Conservation (phyloP, 1,140 invertebrate genomes). For the Saccostrea cuccullata region DNA sequence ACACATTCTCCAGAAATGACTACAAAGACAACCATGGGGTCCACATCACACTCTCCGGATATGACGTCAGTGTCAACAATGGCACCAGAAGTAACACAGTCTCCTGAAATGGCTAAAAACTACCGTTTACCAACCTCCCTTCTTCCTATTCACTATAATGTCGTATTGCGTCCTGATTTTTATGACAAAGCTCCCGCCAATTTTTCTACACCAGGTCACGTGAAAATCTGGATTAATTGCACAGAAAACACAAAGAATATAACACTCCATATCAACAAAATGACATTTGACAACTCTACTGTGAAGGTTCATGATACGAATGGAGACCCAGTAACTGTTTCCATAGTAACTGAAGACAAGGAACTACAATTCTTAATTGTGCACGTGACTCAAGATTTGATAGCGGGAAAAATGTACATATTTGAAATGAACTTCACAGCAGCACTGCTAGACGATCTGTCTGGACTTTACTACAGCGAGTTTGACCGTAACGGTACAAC, state of each 20-base stretch:
- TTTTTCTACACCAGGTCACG: constrained; percentile 84
- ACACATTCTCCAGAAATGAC: background rate
- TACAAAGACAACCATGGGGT: background rate
- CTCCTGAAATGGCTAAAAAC: constrained; percentile 37
- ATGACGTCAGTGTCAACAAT: background rate
- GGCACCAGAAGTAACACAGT: background rate
- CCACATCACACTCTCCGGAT: background rate
- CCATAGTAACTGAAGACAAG: constrained; percentile 76
- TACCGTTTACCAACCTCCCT: constrained; percentile 71
- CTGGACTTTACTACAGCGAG: constrained; percentile 71
- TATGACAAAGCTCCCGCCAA: constrained; percentile 60
- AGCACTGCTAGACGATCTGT: constrained; percentile 85
- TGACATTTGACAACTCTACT: constrained; percentile 56
- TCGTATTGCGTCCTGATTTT: constrained; percentile 75
- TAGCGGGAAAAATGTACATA: constrained; percentile 81
- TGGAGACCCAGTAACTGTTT: constrained; percentile 17
- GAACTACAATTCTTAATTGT: constrained; percentile 85
- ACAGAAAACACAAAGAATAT: constrained; percentile 83
- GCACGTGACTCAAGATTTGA: constrained; percentile 79
- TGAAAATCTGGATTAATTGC: constrained; percentile 84
- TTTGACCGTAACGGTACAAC: constrained; percentile 61
- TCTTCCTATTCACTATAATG: constrained; percentile 72
- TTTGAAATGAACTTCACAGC: constrained; percentile 85
- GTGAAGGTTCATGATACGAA: constrained; percentile 21
- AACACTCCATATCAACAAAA: constrained; percentile 82